Conservation (phyloP, 2,888 invertebrate species). For the Cephus rjabovi region DNA sequence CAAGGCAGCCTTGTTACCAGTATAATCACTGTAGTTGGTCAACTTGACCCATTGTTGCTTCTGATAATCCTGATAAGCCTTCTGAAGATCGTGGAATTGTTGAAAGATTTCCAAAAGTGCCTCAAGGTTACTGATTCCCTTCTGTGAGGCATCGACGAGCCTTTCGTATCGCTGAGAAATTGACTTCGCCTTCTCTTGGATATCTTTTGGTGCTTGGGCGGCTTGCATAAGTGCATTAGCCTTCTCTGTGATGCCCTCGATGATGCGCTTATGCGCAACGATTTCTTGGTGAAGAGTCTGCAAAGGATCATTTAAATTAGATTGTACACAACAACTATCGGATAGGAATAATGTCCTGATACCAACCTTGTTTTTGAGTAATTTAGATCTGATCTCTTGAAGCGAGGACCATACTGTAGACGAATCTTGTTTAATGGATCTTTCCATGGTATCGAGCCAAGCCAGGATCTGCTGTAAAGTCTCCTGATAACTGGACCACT, state of each 20-base stretch:
- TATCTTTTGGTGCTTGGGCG: slow-evolving; percentile 70
- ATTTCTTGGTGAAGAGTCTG: slow-evolving; percentile 89
- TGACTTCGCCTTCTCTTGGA: slow-evolving; percentile 77
- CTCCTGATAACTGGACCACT: slow-evolving; percentile 88
- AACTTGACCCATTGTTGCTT: slow-evolving; percentile 92
- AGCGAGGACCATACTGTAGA: slow-evolving; percentile 80
- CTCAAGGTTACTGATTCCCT: slow-evolving; percentile 80
- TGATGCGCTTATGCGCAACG: slow-evolving; percentile 87
- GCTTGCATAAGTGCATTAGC: slow-evolving; percentile 77
- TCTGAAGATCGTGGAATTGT: slow-evolving; percentile 87
- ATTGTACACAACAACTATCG: neutral
- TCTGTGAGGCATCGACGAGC: slow-evolving; percentile 75
- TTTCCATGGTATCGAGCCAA: slow-evolving; percentile 91
- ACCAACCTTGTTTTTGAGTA: slow-evolving; percentile 81
- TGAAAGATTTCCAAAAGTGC: slow-evolving; percentile 83
- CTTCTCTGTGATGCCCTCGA: slow-evolving; percentile 91
- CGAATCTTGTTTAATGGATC: slow-evolving; percentile 78
- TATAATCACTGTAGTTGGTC: slow-evolving; percentile 84
- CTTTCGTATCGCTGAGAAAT: slow-evolving; percentile 83
- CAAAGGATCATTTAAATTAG: neutral
- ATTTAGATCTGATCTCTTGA: slow-evolving; percentile 86
- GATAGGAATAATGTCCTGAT: neutral
- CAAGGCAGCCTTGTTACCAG: slow-evolving; percentile 88
- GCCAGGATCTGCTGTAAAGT: slow-evolving; percentile 82
- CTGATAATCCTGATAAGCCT: slow-evolving; percentile 89